Evolutionary conservation across 1,140 invertebrate genomes (phyloP), one percentile per base, ranked within the genome.

Genomic region (Contarinia nasturtii): DNA sequence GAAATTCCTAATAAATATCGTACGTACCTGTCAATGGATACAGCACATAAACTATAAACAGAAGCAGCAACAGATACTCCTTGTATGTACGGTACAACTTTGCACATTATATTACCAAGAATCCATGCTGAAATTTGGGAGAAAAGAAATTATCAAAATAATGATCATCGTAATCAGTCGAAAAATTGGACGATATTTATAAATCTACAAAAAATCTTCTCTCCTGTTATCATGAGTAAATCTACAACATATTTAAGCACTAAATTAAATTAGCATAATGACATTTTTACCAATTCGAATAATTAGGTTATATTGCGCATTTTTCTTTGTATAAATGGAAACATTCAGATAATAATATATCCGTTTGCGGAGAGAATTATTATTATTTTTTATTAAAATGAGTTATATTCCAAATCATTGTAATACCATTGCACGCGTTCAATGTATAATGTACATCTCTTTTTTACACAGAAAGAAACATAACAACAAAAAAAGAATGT

Each of bases 41-140:
- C 88, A 14, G 88, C 89, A 45, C 91, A 87, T 33, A 95, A 70
- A 52, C 87, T 92, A 71, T 92, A 91, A 44, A 93, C 86, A 1
- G 90, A 95, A 17, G 89, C 88, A 42, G 86, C 86, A 1, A 95
- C 89, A 0, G 89, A 90, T 18, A 94, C 84, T 42, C 89, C 89
- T 67, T 94, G 89, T 52, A 95, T 79, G 64, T 91, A 95, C 2
- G 89, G 85, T 19, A 91, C 86, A 2, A 84, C 85, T 69, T 93
- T 93, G 69, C 89, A 94, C 80, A 93, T 86, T 65, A 82, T 78
- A 76, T 84, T 82, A 46, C 90, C 90, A 44, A 93, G 75, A 52
- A 89, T 76, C 89, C 89, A 95, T 49, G 87, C 89, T 93, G 74
- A 37, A 80, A 79, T 57, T 60, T 56, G 60, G 56, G 57, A 27